A percentile compares a stretch with the other conserved stretches of the same genome.
Conservation (phyloP, 2,113 vertebrate genomes). For the Eptesicus fuscus region DNA sequence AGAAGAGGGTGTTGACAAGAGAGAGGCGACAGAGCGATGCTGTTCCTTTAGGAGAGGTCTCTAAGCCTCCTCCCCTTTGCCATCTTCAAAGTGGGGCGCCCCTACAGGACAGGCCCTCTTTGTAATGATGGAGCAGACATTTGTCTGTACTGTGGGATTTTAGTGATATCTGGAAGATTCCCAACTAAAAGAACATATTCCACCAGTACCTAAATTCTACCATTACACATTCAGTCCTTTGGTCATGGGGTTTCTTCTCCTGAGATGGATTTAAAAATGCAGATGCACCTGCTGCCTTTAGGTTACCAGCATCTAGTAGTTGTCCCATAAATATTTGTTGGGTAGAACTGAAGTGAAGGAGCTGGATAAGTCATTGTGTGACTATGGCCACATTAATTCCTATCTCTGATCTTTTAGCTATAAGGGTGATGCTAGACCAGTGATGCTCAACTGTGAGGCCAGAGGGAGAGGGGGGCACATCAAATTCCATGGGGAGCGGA, state of each 20-base stretch:
- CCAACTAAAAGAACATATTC: background rate
- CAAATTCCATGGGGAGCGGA: background rate
- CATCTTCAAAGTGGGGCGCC: background rate
- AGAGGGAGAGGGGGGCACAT: background rate
- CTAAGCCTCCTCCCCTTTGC: background rate
- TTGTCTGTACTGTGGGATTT: background rate
- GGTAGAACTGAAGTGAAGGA: background rate
- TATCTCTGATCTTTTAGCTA: background rate
- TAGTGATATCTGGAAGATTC: background rate
- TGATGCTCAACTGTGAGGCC: background rate
- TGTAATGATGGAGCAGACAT: background rate
- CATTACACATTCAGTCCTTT: background rate
- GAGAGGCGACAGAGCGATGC: background rate
- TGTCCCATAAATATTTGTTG: background rate
- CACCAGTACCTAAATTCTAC: background rate
- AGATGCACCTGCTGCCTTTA: background rate
- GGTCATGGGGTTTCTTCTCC: background rate
- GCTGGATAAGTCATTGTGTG: background rate
- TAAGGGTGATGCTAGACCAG: background rate
- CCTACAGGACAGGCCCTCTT: background rate
- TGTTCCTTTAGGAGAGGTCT: background rate
- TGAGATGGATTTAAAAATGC: constrained; percentile 2
- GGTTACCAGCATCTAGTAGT: background rate
- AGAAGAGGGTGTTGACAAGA: constrained; percentile 64
- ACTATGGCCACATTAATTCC: background rate